Base-by-base conservation (phyloP, 2,797 vertebrate species). In the Sebastolobus altivelis region DNA sequence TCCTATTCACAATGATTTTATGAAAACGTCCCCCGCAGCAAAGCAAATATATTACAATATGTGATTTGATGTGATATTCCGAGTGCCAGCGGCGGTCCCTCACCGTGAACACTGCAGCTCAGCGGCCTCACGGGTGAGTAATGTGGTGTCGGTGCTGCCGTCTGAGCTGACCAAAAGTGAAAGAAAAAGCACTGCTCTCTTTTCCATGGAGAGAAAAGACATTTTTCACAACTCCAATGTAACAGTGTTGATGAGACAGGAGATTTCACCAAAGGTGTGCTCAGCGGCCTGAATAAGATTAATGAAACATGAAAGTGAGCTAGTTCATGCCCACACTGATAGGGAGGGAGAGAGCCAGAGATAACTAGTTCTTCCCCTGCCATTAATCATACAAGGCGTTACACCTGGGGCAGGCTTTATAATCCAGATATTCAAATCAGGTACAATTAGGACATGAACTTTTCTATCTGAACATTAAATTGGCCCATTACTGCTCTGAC, bases 261-360 rank as follows among this genome's bases (percentile, higher is more conserved):
- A 83, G 81, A 73, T 84, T 87, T 87, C 75, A 76, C 72, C 73
- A 46, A 87, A 81, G 88, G 79, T 90, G 76, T 68, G 72, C 80
- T 87, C 52, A 35, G 77, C 83, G 49, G 77, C 75, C 76, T 76
- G 84, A 83, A 62, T 82, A 85, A 90, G 88, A 94, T 89, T 85
- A 93, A 94, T 94, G 91, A 85, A 92, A 93, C 77, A 83, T 90
- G 86, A 90, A 73, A 77, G 87, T 58, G 89, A 87, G 79, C 76
- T 71, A 84, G 87, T 91, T 90, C 83, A 56, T 74, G 37, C 81
- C 90, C 82, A 9, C 31, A 9, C 63, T 59, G 68, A 70, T 56
- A 20, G 70, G 52, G 61, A 27, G 66, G 46, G 69, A 54, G 80
- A 56, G 68, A 77, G 43, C 46, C 58, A 55, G 75, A 37, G 77